A percentile compares a stretch with the other conserved stretches of the same genome.
Conservation (phyloP, 2,797 vertebrate species). For the Furcifer pardalis region DNA sequence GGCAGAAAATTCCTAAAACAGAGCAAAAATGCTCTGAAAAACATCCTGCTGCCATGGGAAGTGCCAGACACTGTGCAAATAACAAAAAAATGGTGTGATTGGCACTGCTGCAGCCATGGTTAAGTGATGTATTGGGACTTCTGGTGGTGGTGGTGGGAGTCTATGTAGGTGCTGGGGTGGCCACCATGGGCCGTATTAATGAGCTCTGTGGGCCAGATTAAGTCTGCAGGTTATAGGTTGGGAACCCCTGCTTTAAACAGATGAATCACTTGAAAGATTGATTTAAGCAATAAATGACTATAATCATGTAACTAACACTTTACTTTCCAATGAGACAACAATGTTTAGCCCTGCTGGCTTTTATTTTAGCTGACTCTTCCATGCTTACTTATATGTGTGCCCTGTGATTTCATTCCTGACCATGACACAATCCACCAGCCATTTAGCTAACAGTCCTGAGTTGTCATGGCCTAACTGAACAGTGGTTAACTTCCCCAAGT, state of each 20-base stretch:
- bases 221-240: too few relatives aligned
- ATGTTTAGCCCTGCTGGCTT: not conserved
- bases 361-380: not conserved
- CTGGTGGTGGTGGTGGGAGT: too few relatives aligned
- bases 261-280: not conserved
- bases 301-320: not conserved
- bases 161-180: too few relatives aligned
- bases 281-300: not conserved
- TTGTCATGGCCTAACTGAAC: constrained; percentile 97
- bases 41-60: too few relatives aligned
- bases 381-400: constrained; percentile 92
- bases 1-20: too few relatives aligned
- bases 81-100: too few relatives aligned
- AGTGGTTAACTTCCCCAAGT: constrained; percentile 94
- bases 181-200: too few relatives aligned
- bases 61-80: too few relatives aligned
- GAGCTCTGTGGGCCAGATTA: too few relatives aligned
- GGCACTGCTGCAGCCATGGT: too few relatives aligned
- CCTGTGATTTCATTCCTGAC: constrained; percentile 97
- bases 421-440: constrained; percentile 97
- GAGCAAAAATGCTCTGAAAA: too few relatives aligned
- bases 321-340: not conserved
- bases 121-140: too few relatives aligned
- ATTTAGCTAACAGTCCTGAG: constrained; percentile 95
- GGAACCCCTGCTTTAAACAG: not conserved